Conservation (phyloP, 2,797 vertebrate species). For the Gymnoscopelus microlampas region DNA sequence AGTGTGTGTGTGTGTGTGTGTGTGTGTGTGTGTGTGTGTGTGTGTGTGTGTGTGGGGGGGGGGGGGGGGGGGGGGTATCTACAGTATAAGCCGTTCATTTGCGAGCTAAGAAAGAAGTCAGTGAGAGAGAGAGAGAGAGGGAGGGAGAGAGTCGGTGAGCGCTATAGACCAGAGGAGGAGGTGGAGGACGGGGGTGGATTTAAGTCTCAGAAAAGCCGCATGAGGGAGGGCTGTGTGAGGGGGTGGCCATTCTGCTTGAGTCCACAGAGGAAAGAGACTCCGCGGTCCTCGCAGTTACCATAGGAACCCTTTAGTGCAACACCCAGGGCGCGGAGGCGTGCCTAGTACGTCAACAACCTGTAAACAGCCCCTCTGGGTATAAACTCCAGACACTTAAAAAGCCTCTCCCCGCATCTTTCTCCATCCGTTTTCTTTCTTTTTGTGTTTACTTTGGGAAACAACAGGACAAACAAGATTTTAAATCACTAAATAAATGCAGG, state of each 20-base stretch:
- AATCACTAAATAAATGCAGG: too few relatives aligned
- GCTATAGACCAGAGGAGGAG: too few relatives aligned
- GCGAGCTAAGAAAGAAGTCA: slow-evolving; percentile 26
- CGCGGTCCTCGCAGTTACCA: slow-evolving; percentile 61
- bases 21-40: too few relatives aligned
- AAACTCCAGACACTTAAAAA: slow-evolving; percentile 7
- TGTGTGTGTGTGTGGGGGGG: neutral
- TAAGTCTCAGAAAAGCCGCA: slow-evolving; percentile 45
- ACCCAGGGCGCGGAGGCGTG: slow-evolving; percentile 23
- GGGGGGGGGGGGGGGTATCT: slow-evolving; percentile 33
- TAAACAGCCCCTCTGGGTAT: slow-evolving; percentile 40
- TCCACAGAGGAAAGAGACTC: slow-evolving; percentile 51
- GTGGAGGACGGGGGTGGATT: slow-evolving; percentile 56
- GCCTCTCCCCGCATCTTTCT: slow-evolving; percentile 4
- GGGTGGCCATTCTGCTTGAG: slow-evolving; percentile 57
- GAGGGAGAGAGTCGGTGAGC: slow-evolving; percentile 30
- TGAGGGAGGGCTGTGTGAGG: slow-evolving; percentile 41
- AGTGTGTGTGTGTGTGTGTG: too few relatives aligned
- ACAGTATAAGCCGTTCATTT: slow-evolving; percentile 58
- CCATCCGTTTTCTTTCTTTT: slow-evolving; percentile 19
- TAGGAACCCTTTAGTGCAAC: slow-evolving; percentile 61
- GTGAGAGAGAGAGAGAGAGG: slow-evolving; percentile 40
- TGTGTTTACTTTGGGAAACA: neutral
- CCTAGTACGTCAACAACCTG: slow-evolving; percentile 41
- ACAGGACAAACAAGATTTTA: neutral